A percentile compares a stretch with the other conserved stretches of the same genome.
phyloP scores from a whole-genome alignment of 2,797 vertebrate species.

The Falco biarmicus region DNA sequence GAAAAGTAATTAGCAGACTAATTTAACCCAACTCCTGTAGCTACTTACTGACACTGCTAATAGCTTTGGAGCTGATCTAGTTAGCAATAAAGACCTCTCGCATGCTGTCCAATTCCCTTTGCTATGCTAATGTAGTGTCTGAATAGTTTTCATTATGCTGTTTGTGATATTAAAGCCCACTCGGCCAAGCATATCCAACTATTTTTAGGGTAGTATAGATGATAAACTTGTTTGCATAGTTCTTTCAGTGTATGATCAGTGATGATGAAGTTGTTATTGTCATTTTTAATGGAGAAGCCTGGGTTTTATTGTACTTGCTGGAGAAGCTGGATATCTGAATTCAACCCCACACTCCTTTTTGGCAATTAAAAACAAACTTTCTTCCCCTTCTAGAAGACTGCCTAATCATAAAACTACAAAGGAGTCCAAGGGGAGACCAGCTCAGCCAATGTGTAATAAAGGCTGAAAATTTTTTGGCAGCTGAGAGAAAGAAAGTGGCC shows the following conservation, averaged over 20 bases:
- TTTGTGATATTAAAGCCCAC: background rate
- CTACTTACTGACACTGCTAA: background rate
- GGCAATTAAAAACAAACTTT: background rate
- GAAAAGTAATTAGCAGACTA: background rate
- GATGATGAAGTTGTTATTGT: background rate
- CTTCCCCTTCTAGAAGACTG: background rate
- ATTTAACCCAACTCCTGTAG: background rate
- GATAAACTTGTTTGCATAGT: background rate
- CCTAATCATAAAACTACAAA: background rate
- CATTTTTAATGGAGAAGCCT: background rate
- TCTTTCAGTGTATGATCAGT: background rate
- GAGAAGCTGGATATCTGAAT: background rate
- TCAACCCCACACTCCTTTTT: background rate
- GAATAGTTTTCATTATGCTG: background rate
- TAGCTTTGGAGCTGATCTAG: background rate
- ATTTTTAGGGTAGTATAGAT: fast-evolving
- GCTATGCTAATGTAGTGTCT: background rate
- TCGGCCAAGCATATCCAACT: background rate
- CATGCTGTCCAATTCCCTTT: background rate
- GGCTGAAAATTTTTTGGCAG: background rate
- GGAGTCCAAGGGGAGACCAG: background rate
- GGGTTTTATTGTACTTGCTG: background rate
- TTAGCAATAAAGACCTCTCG: background rate
- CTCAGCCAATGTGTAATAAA: background rate
- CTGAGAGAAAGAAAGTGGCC: background rate